Evolutionary conservation across 2,888 invertebrate genomes (phyloP).

Genomic region (Polydrusus tereticollis): DNA sequence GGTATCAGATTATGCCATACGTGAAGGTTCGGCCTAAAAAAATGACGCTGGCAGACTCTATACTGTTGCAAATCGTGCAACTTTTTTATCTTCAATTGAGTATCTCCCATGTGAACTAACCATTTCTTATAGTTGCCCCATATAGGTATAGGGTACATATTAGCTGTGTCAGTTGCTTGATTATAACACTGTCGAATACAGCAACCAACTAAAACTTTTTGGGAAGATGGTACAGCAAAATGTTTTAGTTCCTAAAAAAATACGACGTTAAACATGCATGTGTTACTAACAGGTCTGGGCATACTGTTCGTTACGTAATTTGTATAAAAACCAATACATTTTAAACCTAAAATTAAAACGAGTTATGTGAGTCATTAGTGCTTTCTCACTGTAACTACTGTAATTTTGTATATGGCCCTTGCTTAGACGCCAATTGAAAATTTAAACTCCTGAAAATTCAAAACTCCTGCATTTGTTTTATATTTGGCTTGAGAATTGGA

Average conservation of each 20-base stretch:
- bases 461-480: too few species aligned
- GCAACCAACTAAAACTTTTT: neutral
- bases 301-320: too few species aligned
- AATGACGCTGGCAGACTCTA: neutral
- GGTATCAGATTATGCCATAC: neutral
- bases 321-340: too few species aligned
- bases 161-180: neutral
- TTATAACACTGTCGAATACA: neutral
- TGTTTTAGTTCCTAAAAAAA: neutral
- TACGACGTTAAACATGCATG: too few species aligned
- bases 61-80: neutral
- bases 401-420: too few species aligned
- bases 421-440: too few species aligned
- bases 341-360: too few species aligned
- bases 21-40: neutral
- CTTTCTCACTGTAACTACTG: too few species aligned
- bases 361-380: too few species aligned
- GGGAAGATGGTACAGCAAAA: neutral
- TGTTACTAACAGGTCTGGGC: too few species aligned
- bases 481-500: too few species aligned
- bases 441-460: too few species aligned
- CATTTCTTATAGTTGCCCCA: neutral
- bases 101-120: neutral
- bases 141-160: neutral
- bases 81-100: neutral